Evolutionary conservation across 2,797 vertebrate species (phyloP), one percentile per base, ranked within the genome.

Genomic region (Epinephelus coioides): DNA sequence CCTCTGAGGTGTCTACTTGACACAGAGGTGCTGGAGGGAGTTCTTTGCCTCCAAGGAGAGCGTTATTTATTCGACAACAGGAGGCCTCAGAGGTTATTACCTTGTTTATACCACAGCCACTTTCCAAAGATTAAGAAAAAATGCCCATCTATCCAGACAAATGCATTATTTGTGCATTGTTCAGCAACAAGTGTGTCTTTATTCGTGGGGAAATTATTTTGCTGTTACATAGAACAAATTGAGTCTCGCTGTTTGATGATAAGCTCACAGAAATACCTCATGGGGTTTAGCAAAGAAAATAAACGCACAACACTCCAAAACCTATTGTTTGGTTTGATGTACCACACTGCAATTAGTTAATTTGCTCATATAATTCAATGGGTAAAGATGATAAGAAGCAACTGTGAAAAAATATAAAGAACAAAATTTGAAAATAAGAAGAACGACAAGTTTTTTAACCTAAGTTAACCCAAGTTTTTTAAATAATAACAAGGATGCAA

Each of bases 31-130:
- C 67, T 70, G n/a, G 21, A 59, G 74, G 54, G 64, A 68, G 59
- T 61, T 70, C 63, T 79, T 69, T 79, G 54, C 50, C 71, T 78
- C 57, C 40, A 30, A 80, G 70, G 73, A 60, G 49, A 83, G 27
- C 30, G 64, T 80, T 76, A 82, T 86, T 86, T 77, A 72, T 79
- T 69, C 3, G 18, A 74, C 68, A 84, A 64, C 70, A 78, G 43
- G 73, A 61, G 55, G 74, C 76, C 84, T 72, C 54, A 43, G 76
- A 79, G 69, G 81, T 86, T 73, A 85, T 85, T 76, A 76, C 47
- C 47, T 75, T 85, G 71, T 84, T 82, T 76, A 85, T 81, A 74
- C 61, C 51, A 14, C 14, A 54, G 60, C 19, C 68, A 60, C 63
- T 79, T 79, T 63, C 55, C 6, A 75, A 74, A 86, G 25, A 76